Percentiles rank a stretch among this genome's conserved stretches.
phyloP scores from a whole-genome alignment of 2,113 vertebrate genomes.

The Delphinapterus leucas region DNA sequence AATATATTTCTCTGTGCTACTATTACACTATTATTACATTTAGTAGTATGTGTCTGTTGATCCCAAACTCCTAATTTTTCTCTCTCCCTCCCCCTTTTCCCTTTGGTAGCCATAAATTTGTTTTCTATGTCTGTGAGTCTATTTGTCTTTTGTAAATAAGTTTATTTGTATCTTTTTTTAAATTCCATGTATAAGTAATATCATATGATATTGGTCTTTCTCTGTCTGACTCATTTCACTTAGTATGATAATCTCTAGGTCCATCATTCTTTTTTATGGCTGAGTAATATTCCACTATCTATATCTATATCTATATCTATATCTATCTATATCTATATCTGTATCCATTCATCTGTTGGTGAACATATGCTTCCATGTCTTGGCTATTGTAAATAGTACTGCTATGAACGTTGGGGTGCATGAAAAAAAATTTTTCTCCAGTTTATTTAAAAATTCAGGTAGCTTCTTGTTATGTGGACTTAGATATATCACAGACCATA shows the following conservation, averaged over 20 bases:
- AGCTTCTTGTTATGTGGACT: not conserved
- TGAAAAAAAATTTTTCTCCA: not conserved
- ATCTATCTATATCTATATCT: not conserved
- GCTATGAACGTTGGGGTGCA: not conserved
- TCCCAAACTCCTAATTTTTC: not conserved
- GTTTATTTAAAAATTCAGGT: not conserved
- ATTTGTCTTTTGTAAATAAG: not conserved
- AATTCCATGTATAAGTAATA: not conserved
- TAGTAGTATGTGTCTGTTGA: not conserved
- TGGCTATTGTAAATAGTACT: not conserved
- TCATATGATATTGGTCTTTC: not conserved
- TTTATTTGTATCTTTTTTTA: not conserved
- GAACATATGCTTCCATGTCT: not conserved
- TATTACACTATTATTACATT: not conserved
- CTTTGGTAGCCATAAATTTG: not conserved
- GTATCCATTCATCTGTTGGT: not conserved
- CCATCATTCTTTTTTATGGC: not conserved
- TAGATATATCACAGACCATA: not conserved
- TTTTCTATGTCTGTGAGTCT: not conserved
- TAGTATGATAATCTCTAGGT: not conserved
- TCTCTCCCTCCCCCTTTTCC: not conserved
- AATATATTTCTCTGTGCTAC: not conserved
- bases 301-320: too few species aligned
- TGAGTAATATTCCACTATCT: not conserved
- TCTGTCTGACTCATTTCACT: not conserved